Percentiles rank a stretch among this genome's conserved stretches.
Evolutionary conservation across 2,113 vertebrate species (phyloP).

Genomic region (Sclerurus mexicanus): DNA sequence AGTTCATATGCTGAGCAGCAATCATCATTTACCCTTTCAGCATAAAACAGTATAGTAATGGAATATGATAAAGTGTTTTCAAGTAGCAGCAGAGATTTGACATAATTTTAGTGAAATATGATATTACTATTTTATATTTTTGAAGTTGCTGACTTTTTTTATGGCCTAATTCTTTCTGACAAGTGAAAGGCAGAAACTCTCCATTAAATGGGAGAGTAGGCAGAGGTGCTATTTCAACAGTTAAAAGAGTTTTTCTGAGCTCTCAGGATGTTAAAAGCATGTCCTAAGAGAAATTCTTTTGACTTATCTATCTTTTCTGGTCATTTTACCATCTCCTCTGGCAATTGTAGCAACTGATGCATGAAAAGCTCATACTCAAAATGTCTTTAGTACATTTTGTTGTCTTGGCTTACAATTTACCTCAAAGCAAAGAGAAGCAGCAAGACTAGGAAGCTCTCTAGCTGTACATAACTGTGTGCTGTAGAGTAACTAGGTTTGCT

Average conservation of each 20-base stretch:
- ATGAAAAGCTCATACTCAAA: not conserved
- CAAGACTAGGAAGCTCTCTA: not conserved
- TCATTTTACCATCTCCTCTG: constrained; percentile 4
- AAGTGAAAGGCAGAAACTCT: not conserved
- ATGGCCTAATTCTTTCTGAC: not conserved
- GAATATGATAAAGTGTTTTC: not conserved
- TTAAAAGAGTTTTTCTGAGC: not conserved
- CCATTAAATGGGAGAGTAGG: not conserved
- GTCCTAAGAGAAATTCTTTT: not conserved
- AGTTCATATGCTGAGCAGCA: not conserved
- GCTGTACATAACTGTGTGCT: not conserved
- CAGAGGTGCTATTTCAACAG: not conserved
- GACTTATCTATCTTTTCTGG: constrained; percentile 15
- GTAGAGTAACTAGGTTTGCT: not conserved
- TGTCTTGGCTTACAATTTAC: not conserved
- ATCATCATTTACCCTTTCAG: not conserved
- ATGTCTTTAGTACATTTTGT: not conserved
- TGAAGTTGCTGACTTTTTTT: not conserved
- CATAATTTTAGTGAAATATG: not conserved
- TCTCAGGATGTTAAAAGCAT: not conserved
- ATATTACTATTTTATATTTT: not conserved
- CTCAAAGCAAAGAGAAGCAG: not conserved
- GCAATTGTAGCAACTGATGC: not conserved
- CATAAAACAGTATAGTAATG: not conserved
- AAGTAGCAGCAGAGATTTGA: not conserved